Base-by-base conservation (phyloP, 2,797 vertebrate species). In the Falco novaeseelandiae region DNA sequence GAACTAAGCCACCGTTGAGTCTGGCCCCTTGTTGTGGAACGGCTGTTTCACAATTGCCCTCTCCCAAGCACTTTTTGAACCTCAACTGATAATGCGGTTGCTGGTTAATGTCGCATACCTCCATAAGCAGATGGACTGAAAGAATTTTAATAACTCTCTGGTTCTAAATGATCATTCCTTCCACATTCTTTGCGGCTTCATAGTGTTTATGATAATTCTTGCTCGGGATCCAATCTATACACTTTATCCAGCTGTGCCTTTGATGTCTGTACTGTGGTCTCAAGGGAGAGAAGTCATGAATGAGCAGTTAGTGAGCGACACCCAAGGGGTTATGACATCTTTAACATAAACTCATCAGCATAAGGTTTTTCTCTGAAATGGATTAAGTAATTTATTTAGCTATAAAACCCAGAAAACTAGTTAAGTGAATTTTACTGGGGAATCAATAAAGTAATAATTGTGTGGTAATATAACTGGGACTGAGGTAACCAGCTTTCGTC, bases 321-420 rank as follows among this genome's bases (percentile, higher is more conserved):
- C 94, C 88, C 94, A 84, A 73, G 95, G 86, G 96, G 93, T 90
- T 95, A 79, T 81, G 94, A 92, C 91, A 94, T 95, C 87, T 95
- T 97, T 87, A 96, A 66, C 95, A 89, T 81, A 95, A 92, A 90
- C 89, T 91, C 90, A 96, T 91, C 96, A 96, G 97, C 95, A 26
- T 95, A 95, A 90, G 63, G 94, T 87, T 89, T 96, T 94, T 94
- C 83, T 83, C 90, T 84, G 93, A 83, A 61, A 97, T 97, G 98
- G 98, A 98, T 98, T 98, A 98, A 98, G 97, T 98, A 98, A 98
- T 98, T 98, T 98, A 97, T 92, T 98, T 96, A 96, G 97, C 97
- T 90, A 84, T 98, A 98, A 98, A 92, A 97, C 46, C 57, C 95
- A 95, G 82, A 98, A 98, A 98, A 98, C 98, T 98, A 96, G 95